Percentiles rank a stretch among this genome's conserved stretches.
phyloP scores from a whole-genome alignment of 2,797 vertebrate genomes.

The Tokudaia tokunoshimensis region DNA sequence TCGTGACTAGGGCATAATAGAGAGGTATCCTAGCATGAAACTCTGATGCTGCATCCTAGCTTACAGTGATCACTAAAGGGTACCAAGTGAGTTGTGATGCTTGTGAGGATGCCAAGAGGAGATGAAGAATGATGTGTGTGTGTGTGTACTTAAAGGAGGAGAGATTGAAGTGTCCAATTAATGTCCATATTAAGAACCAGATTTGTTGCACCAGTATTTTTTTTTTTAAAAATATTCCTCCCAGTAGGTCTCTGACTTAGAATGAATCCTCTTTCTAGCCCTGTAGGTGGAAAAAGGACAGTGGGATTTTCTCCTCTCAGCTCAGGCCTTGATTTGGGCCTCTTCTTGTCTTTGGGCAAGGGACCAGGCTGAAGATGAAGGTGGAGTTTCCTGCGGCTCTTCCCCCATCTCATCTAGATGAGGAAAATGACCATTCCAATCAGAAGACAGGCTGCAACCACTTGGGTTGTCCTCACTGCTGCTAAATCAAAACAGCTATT shows the following conservation, averaged over 20 bases:
- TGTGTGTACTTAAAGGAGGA: neutral
- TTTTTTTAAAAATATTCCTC: neutral
- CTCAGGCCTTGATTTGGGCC: neutral
- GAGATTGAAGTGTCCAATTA: neutral
- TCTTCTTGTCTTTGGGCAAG: neutral
- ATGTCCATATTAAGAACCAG: neutral
- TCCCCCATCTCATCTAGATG: neutral
- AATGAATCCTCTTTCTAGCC: neutral
- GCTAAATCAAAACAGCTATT: slow-evolving; percentile 64
- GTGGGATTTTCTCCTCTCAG: neutral
- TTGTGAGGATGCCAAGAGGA: neutral
- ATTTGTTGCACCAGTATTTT: neutral
- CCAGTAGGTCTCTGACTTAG: neutral
- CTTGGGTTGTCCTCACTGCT: slow-evolving; percentile 11
- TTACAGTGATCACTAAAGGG: neutral
- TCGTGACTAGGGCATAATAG: neutral
- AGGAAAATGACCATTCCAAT: slow-evolving; percentile 8
- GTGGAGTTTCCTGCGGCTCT: neutral
- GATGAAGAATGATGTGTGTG: neutral
- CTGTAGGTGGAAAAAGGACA: neutral
- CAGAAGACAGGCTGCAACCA: neutral
- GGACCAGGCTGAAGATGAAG: neutral
- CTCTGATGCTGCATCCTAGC: neutral
- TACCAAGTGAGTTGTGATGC: neutral
- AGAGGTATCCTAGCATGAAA: neutral